Percentiles rank a stretch among this genome's conserved stretches.
These are phyloP conservation scores for Oplegnathus fasciatus DNA, from an alignment of 2,113 vertebrate genomes.

Conservation along the genomic window DNA sequence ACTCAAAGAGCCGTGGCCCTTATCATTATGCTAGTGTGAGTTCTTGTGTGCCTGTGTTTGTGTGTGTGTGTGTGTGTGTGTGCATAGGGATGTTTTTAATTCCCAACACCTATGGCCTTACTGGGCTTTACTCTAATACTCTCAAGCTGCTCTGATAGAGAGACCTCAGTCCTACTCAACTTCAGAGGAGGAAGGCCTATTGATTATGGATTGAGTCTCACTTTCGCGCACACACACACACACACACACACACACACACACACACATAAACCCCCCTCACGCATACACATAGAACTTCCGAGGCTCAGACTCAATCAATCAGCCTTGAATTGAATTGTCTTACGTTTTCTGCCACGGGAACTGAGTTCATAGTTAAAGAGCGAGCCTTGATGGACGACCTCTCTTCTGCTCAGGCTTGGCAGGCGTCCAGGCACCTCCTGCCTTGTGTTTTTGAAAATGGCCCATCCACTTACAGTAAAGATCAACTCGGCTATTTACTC, in stretches of 20 bases:
- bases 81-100: conserved; percentile 19
- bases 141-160: conserved; percentile 62
- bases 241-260: conserved; percentile 19
- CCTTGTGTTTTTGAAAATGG: conserved; percentile 44
- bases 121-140: conserved; percentile 71
- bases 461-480: conserved; percentile 61
- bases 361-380: conserved; percentile 75
- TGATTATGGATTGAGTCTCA: conserved; percentile 68
- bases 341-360: conserved; percentile 51
- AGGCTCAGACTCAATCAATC: conserved; percentile 71
- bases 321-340: conserved; percentile 70
- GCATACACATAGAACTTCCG: conserved; percentile 52
- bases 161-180: conserved; percentile 49
- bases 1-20: not conserved
- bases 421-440: conserved; percentile 41
- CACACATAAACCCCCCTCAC: not conserved
- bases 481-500: conserved; percentile 61
- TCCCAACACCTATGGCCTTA: conserved; percentile 56
- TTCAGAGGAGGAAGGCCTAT: conserved; percentile 54
- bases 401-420: conserved; percentile 49
- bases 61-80: not conserved
- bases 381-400: conserved; percentile 65
- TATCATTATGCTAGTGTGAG: conserved; percentile 13
- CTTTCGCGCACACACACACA: not conserved
- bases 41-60: not conserved